Base-by-base conservation (phyloP, 2,888 invertebrate species). In the Caradrina kadenii region DNA sequence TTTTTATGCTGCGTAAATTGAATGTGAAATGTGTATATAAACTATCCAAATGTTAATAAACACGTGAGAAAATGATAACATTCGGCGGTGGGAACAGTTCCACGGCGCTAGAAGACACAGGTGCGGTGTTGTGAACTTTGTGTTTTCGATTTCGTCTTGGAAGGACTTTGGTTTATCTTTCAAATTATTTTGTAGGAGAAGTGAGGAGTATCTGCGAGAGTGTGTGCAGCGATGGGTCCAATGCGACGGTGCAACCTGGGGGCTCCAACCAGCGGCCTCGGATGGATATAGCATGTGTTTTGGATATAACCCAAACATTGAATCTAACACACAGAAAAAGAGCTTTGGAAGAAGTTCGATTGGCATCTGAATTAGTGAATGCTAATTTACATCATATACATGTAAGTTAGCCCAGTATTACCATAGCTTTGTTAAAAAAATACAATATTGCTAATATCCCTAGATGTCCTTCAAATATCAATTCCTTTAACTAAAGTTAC, bases 201-300 rank as follows among this genome's bases (percentile, higher is more conserved):
- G 95, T 94, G 76, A 93, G 95, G 86, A 96, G 96, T 87, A 94
- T 96, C 85, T 96, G 96, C 87, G 96, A 96, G 84, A 96, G 96
- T 89, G 89, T 96, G 63, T 95, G 96, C 86, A 96, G 96, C 79
- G 96, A 96, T 94, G 96, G 96, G 15, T 96, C 96, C n/a, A 94
- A 90, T 79, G 94, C 96, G 50, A 96, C 96, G 8, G 94, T 96
- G 48, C 96, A 96, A 82, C 88, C 94, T 21, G 92, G 93, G 59
- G 90, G 87, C 42, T 84, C 91, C 1, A 94, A 92, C 81, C 93
- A 92, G 75, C 89, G 97, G 81, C 97, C 97, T 31, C 96, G 97
- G 83, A 98, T 98, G 98, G 98, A 99, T 92, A 98, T 99, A 76
- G 98, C 97, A 63, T 98, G 98, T 94, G 98, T 99, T 79, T 96